Percentiles rank a stretch among this genome's conserved stretches.
Conservation (phyloP, 1,140 invertebrate species). For the Heliconius eleuchia region DNA sequence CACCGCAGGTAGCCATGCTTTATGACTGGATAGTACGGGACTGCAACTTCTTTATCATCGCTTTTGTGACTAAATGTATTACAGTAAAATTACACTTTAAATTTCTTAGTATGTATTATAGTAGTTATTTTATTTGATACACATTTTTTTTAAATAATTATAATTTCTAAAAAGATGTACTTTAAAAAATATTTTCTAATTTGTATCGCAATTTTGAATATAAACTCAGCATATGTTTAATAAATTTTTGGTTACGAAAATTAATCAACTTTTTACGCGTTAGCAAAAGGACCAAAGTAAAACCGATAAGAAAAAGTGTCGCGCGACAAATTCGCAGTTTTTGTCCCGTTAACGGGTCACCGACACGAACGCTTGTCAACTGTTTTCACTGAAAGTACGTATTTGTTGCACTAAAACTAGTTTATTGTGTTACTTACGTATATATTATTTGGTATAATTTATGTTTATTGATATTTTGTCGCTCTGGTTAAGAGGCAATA, state of each 20-base stretch:
- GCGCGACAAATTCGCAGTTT: slow-evolving; percentile 30
- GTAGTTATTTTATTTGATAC: background rate
- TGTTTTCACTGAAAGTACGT: slow-evolving; percentile 22
- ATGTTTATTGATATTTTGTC: too few species aligned
- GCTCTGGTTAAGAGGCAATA: too few species aligned
- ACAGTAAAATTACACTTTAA: background rate
- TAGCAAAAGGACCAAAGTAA: slow-evolving; percentile 4
- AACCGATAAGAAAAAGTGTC: background rate
- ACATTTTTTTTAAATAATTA: background rate
- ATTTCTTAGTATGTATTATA: background rate
- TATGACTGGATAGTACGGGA: background rate
- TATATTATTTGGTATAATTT: background rate
- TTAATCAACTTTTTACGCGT: background rate
- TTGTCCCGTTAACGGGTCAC: slow-evolving; percentile 33
- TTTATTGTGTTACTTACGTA: slow-evolving; percentile 6
- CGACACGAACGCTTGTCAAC: slow-evolving; percentile 31
- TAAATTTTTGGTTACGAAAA: background rate
- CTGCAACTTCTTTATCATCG: background rate
- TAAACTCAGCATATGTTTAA: background rate
- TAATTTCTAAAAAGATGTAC: background rate
- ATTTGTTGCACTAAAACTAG: slow-evolving; percentile 19
- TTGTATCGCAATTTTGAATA: background rate
- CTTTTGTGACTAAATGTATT: slow-evolving; percentile 1
- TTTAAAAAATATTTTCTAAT: background rate
- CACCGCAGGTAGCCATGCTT: slow-evolving; percentile 36